Percentiles rank a stretch among this genome's conserved stretches.
phyloP scores from a whole-genome alignment of 2,888 invertebrate species.

The Zootermopsis nevadensis region DNA sequence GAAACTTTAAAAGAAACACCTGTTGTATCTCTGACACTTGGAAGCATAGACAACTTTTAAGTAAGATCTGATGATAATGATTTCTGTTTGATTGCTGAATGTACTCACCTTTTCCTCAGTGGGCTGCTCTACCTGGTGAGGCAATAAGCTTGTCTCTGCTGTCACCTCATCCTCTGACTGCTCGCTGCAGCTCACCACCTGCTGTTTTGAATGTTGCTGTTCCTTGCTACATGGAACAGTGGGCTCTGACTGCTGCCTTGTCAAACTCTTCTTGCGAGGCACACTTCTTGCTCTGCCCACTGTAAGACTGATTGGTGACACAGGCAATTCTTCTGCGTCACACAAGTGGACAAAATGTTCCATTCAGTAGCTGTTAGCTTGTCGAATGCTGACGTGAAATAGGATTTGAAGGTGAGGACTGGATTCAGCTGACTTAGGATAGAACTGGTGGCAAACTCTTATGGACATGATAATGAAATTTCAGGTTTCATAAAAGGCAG shows the following conservation, averaged over 20 bases:
- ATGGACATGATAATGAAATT: no score
- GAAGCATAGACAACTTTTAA: no score
- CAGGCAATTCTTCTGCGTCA: neutral
- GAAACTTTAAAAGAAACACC: no score
- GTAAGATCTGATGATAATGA: no score
- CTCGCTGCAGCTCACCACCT: slow-evolving; percentile 30
- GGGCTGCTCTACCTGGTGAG: slow-evolving; percentile 49
- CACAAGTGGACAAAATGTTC: no score
- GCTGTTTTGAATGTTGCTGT: slow-evolving; percentile 48
- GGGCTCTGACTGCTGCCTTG: slow-evolving; percentile 59
- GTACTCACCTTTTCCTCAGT: neutral
- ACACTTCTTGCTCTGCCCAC: neutral
- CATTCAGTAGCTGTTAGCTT: neutral
- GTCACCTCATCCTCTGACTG: slow-evolving; percentile 59
- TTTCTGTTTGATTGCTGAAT: neutral
- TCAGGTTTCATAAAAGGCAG: no score
- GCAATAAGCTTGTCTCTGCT: slow-evolving; percentile 61
- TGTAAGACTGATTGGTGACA: slow-evolving; percentile 2
- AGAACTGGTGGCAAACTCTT: no score
- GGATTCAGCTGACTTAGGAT: no score
- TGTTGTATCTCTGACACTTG: no score
- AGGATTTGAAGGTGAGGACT: no score
- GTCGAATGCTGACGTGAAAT: no score
- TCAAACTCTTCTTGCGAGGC: slow-evolving; percentile 61
- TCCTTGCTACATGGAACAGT: slow-evolving; percentile 52